Percentiles rank a stretch among this genome's conserved stretches.
phyloP scores from a whole-genome alignment of 1,140 invertebrate genomes.

The Odontomachus brunneus region DNA sequence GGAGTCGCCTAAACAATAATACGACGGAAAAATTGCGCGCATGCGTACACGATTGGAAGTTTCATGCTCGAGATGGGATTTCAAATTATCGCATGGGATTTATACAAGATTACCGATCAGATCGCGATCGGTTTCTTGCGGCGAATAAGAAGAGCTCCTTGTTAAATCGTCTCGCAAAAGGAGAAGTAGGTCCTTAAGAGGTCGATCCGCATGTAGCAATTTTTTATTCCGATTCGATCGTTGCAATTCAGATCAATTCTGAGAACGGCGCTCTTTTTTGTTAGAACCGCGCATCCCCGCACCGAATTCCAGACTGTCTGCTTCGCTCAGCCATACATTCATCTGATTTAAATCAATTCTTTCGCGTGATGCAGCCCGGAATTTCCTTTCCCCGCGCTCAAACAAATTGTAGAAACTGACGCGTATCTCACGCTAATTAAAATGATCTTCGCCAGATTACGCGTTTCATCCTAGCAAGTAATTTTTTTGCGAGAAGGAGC shows the following conservation, averaged over 20 bases:
- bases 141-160: conserved; percentile 30
- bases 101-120: neutral
- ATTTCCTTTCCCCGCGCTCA: conserved; percentile 16
- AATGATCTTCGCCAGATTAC: conserved; percentile 33
- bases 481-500: neutral
- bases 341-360: conserved; percentile 69
- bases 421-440: conserved; percentile 52
- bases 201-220: conserved; percentile 56
- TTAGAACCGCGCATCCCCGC: conserved; percentile 48
- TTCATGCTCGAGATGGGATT: neutral
- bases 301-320: conserved; percentile 51
- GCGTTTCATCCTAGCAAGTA: neutral
- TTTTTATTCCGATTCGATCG: conserved; percentile 67
- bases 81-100: neutral
- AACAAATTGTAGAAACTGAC: conserved; percentile 34
- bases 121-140: conserved; percentile 9
- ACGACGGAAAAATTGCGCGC: neutral
- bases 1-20: neutral
- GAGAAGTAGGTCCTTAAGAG: conserved; percentile 39
- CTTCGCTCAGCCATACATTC: conserved; percentile 15
- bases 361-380: conserved; percentile 27
- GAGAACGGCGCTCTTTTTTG: conserved; percentile 66
- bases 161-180: conserved; percentile 51
- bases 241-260: conserved; percentile 71
- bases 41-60: neutral